Percentiles rank a stretch among this genome's conserved stretches.
These are phyloP conservation scores for Paelopatides confundens DNA, from an alignment of 53 echinoderm and acorn worm species.

Conservation along the genomic window DNA sequence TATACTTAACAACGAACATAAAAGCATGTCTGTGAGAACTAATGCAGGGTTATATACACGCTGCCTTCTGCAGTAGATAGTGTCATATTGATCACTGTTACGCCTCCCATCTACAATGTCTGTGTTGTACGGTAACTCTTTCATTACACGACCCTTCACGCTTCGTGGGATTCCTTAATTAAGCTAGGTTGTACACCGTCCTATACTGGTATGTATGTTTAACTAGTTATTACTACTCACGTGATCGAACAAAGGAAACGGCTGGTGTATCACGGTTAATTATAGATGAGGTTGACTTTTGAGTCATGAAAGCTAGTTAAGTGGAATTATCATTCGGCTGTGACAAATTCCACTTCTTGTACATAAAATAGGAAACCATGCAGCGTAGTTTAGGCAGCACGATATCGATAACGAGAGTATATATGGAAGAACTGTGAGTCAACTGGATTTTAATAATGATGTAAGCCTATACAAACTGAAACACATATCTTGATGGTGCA, in stretches of 20 bases:
- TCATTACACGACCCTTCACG: conserved; percentile 15
- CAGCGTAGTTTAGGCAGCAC: too few species aligned
- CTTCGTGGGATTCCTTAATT: conserved; percentile 16
- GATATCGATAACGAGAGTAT: too few species aligned
- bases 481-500: too few species aligned
- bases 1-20: too few species aligned
- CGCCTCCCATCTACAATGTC: not conserved
- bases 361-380: too few species aligned
- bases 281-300: conserved; percentile 22
- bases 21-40: too few species aligned
- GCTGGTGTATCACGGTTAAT: conserved; percentile 5
- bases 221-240: conserved; percentile 6
- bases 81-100: not conserved
- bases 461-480: too few species aligned
- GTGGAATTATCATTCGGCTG: not conserved
- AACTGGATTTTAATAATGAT: too few species aligned
- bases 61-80: not conserved
- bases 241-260: not conserved
- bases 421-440: too few species aligned
- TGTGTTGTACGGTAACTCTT: not conserved
- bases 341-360: too few species aligned
- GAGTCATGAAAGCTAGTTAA: conserved; percentile 21
- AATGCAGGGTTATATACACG: not conserved
- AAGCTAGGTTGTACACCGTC: not conserved
- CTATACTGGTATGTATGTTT: conserved; percentile 3